These are phyloP conservation scores for Mesocricetus auratus DNA, from an alignment of 2,113 vertebrate genomes.

Conservation along the genomic window DNA sequence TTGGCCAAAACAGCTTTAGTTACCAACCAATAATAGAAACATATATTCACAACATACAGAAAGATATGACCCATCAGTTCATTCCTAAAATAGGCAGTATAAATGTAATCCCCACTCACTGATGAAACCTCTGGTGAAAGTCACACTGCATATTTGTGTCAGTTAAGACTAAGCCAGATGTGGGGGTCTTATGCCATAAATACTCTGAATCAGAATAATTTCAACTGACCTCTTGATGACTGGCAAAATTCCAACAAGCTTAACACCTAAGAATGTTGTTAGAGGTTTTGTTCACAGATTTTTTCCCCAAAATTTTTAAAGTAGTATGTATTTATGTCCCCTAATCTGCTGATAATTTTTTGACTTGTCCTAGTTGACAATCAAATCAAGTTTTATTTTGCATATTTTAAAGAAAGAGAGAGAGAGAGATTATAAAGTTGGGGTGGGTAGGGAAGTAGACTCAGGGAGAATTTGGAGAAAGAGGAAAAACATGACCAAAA, in stretches of 20 bases:
- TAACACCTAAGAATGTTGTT: neutral
- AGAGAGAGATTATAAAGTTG: neutral
- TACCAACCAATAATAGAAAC: no score
- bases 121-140: neutral
- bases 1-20: no score
- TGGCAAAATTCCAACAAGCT: neutral
- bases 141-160: neutral
- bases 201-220: neutral
- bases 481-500: neutral
- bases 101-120: neutral
- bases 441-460: neutral
- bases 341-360: neutral
- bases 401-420: neutral
- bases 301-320: neutral
- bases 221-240: neutral
- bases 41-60: no score
- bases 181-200: fast-evolving
- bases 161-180: neutral
- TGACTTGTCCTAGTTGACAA: neutral
- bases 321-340: neutral
- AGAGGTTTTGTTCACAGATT: neutral
- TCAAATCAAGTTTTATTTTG: neutral
- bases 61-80: neutral
- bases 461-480: neutral
- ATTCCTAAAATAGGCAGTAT: neutral